Evolutionary conservation across 1,140 invertebrate genomes (phyloP).

Genomic region (Aphis craccivora): DNA sequence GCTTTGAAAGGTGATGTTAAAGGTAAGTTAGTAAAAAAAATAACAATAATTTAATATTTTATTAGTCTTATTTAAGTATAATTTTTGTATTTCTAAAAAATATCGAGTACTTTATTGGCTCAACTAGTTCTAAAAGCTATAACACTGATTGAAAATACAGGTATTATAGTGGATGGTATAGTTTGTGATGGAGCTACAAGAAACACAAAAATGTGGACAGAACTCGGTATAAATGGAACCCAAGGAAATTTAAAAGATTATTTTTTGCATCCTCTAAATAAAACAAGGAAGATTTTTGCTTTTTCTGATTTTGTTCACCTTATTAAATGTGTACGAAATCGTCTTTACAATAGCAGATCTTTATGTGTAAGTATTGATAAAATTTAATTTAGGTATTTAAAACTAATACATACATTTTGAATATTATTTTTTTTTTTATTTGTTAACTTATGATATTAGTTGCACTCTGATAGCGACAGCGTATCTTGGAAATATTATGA

Average conservation of each 20-base stretch:
- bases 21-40: background rate
- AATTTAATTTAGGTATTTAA: background rate
- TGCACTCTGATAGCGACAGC: background rate
- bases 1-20: background rate
- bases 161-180: background rate
- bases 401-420: background rate
- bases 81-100: background rate
- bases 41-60: background rate
- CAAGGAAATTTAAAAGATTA: background rate
- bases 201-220: constrained; percentile 18
- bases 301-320: constrained; percentile 15
- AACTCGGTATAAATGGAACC: background rate
- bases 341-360: background rate
- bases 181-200: too few relatives aligned
- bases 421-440: background rate
- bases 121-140: constrained; percentile 1
- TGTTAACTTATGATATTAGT: background rate
- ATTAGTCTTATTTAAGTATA: background rate
- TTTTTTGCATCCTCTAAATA: background rate
- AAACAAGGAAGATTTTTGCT: background rate
- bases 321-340: constrained; percentile 4
- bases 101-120: background rate
- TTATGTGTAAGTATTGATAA: background rate
- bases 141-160: background rate
- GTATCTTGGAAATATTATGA: background rate